phyloP scores from a whole-genome alignment of 1,140 invertebrate species.

The Dendrolimus kikuchii region DNA sequence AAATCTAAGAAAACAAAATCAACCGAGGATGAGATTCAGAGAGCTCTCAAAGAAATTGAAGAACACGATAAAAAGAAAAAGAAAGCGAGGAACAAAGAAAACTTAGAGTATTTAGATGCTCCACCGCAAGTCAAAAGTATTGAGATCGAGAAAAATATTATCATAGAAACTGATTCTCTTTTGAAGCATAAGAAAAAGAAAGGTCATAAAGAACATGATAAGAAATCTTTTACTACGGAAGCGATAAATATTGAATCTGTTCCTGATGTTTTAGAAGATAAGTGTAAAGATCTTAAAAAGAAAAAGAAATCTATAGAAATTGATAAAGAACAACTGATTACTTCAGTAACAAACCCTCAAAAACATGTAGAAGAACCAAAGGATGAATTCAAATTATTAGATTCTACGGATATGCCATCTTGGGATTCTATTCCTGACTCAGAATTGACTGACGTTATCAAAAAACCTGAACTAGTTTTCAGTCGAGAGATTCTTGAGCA shows the following conservation, averaged over 20 bases:
- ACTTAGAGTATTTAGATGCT: no score
- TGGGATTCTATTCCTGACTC: no score
- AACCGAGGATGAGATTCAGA: constrained; percentile 70
- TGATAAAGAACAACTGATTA: no score
- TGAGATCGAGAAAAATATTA: no score
- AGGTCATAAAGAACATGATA: constrained; percentile 7
- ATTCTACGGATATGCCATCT: no score
- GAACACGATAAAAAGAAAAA: constrained; percentile 49
- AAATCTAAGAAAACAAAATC: constrained; percentile 61
- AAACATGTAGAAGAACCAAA: no score
- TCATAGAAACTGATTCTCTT: constrained; percentile 8
- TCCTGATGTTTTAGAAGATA: constrained; percentile 5
- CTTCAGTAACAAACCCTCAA: no score
- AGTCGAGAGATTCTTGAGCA: not conserved
- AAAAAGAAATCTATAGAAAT: constrained; percentile 14
- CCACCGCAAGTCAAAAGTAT: no score
- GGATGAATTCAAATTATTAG: no score
- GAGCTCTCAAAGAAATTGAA: constrained; percentile 71
- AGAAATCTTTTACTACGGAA: not conserved
- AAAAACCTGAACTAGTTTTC: not conserved
- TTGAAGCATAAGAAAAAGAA: constrained; percentile 22
- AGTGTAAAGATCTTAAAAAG: constrained; percentile 9
- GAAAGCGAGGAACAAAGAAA: constrained; percentile 9
- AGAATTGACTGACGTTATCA: no score
- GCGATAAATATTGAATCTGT: constrained; percentile 5